Evolutionary conservation across 1,140 invertebrate species (phyloP), one percentile per base, ranked within the genome.

Genomic region (Drosophila athabasca): DNA sequence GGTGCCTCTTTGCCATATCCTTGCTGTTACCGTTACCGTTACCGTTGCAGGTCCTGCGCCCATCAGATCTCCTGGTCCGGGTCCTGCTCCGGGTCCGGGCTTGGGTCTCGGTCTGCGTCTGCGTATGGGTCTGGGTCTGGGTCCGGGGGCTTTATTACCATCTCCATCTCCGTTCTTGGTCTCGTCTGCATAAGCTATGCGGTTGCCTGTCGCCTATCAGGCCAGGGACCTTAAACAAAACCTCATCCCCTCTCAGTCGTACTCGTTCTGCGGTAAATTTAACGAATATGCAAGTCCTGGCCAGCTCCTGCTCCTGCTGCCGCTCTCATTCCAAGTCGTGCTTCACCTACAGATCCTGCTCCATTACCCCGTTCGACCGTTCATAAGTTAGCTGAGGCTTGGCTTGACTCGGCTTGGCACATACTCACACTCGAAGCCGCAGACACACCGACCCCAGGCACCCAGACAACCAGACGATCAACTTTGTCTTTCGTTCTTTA

Each of bases 111-210:
- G 7, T 45, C 9, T 19, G 46, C 31, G 29, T 46, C 31, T 31
- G 29, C 0, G 31, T 31, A 8, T 31, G 24, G 24, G 24, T 48
- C 17, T 15, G 24, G 15, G 24, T 35, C 48, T 19, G 13, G 48
- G 19, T 15, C 15, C 24, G 17, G 50, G 26, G 31, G 35, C 35
- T 39, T 39, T 39, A 35, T 39, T 13, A 5, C 58, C 48, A 31
- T 49, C 26, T 53, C 48, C 58, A 50, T 19, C 60, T 24, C 46
- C 35, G 31, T 52, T 43, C 39, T 49, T 46, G 48, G 72, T 58
- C 45, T 73, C 61, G 71, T 59, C 77, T 76, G 71, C 71, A 76
- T 76, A 71, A 76, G 78, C 78, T 62, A 74, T 75, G 71, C 45
- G 62, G 62, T 69, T 43, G 61, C 52, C 73, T 73, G 68, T 59